Evolutionary conservation across 2,797 vertebrate genomes (phyloP).

Genomic region (Acridotheres tristis): DNA sequence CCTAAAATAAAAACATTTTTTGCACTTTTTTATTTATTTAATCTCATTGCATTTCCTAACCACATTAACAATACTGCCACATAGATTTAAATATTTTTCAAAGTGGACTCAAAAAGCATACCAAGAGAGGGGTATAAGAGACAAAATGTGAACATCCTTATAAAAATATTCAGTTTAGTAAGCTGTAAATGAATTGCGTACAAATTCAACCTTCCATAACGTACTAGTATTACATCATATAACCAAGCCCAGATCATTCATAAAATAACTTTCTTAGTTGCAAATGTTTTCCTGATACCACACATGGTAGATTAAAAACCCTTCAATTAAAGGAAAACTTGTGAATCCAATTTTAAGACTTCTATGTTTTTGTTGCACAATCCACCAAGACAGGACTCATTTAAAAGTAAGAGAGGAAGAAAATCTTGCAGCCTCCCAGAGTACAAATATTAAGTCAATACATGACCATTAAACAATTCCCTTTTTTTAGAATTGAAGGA

Average conservation of each 20-base stretch:
- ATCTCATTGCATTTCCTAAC: neutral
- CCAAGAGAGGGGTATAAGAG: neutral
- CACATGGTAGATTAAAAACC: neutral
- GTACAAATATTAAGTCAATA: neutral
- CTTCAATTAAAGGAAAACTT: neutral
- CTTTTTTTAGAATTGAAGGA: neutral
- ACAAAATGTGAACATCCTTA: neutral
- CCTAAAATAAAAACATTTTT: neutral
- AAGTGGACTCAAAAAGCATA: neutral
- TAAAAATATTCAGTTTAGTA: neutral
- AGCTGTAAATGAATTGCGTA: neutral
- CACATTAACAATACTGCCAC: neutral
- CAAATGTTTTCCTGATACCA: neutral
- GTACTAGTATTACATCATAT: neutral
- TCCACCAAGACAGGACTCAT: neutral
- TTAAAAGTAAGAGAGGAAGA: neutral
- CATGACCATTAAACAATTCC: neutral
- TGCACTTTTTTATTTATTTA: neutral
- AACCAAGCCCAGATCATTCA: neutral
- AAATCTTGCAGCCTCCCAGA: neutral
- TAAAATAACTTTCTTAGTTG: neutral
- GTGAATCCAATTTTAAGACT: neutral
- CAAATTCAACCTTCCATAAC: neutral
- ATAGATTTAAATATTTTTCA: neutral
- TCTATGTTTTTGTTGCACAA: neutral